phyloP scores from a whole-genome alignment of 2,797 vertebrate species.

The Oreortyx pictus region DNA sequence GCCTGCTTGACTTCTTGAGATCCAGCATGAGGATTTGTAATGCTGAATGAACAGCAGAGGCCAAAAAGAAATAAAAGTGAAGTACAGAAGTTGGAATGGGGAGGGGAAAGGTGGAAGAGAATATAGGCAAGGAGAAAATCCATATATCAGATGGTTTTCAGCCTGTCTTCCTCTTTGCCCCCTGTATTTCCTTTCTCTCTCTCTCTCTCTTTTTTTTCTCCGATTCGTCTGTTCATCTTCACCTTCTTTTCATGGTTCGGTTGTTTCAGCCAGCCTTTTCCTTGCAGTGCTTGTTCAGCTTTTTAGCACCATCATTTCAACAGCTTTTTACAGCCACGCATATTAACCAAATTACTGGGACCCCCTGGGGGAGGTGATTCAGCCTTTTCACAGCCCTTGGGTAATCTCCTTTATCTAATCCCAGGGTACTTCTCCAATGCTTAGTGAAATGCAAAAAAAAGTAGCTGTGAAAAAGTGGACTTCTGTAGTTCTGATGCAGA shows the following conservation, averaged over 20 bases:
- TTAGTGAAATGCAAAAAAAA: not conserved
- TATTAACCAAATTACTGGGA: not conserved
- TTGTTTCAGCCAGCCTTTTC: not conserved
- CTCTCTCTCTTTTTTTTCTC: not conserved
- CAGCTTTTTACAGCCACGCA: not conserved
- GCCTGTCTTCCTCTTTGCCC: not conserved
- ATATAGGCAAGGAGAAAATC: not conserved
- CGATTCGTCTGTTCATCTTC: not conserved
- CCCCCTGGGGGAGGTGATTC: not conserved
- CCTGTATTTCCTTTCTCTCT: not conserved
- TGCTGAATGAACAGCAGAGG: not conserved
- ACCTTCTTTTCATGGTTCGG: not conserved
- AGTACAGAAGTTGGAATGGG: not conserved
- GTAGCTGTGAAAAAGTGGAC: not conserved
- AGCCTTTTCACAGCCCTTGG: constrained; percentile 5
- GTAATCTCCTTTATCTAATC: constrained; percentile 14
- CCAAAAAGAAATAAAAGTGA: not conserved
- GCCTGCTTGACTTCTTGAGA: constrained; percentile 20
- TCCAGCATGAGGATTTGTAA: constrained; percentile 3
- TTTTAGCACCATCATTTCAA: constrained; percentile 24
- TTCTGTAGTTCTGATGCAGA: not conserved
- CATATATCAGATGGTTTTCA: not conserved
- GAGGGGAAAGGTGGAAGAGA: not conserved
- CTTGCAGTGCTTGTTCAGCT: not conserved
- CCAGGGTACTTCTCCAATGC: not conserved